Evolutionary conservation across 64 coral and sea anemone species (phyloP).

Genomic region (Platygyra sinensis): DNA sequence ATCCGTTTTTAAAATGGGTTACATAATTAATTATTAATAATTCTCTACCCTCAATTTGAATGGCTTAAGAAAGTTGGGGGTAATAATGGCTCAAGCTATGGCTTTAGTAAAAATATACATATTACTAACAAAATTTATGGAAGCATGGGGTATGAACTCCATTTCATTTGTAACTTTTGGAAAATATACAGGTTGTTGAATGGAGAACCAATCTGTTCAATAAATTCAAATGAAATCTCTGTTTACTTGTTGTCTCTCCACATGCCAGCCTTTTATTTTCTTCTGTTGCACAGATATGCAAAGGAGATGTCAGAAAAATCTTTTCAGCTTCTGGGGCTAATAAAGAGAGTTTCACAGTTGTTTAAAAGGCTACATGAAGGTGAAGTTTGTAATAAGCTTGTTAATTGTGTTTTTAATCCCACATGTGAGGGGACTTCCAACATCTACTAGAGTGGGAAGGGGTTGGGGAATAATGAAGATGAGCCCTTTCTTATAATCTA

Average conservation of each 20-base stretch:
- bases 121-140: too few relatives aligned
- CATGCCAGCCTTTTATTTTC: background rate
- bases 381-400: background rate
- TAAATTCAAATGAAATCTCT: background rate
- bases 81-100: too few relatives aligned
- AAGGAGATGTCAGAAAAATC: slow-evolving; percentile 65
- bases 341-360: slow-evolving; percentile 52
- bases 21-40: too few relatives aligned
- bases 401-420: too few relatives aligned
- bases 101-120: too few relatives aligned
- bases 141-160: too few relatives aligned
- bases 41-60: too few relatives aligned
- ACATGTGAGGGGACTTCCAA: too few relatives aligned
- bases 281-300: slow-evolving; percentile 39
- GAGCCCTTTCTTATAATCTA: background rate
- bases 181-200: background rate
- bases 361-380: slow-evolving; percentile 49
- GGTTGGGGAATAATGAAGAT: background rate
- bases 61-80: too few relatives aligned
- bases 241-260: background rate
- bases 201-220: background rate
- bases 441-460: too few relatives aligned
- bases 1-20: too few relatives aligned
- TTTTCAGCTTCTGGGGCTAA: slow-evolving; percentile 40
- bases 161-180: too few relatives aligned